These are phyloP conservation scores for Siniperca scherzeri DNA, from an alignment of 2,797 vertebrate genomes.

Conservation along the genomic window DNA sequence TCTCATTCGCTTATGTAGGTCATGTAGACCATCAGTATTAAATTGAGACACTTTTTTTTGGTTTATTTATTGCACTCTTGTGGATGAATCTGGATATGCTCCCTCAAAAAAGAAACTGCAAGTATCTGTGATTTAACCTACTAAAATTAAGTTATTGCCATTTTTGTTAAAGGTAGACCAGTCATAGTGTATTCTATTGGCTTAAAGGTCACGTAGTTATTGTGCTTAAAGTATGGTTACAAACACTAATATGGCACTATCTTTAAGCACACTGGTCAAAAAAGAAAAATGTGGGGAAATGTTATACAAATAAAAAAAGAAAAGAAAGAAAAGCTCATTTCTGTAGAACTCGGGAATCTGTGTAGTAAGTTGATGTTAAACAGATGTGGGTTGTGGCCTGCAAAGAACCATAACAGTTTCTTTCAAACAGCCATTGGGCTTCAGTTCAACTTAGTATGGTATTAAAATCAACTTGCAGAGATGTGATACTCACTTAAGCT, in stretches of 20 bases:
- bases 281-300: neutral
- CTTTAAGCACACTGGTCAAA: neutral
- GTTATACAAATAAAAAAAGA: neutral
- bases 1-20: too few species aligned
- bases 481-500: constrained; percentile 6
- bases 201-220: neutral
- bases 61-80: neutral
- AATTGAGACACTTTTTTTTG: neutral
- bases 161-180: neutral
- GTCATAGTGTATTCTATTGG: neutral
- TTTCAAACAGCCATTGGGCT: neutral
- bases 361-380: neutral
- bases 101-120: neutral
- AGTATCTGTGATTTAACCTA: neutral
- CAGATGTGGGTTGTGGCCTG: neutral
- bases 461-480: constrained; percentile 23
- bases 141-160: neutral
- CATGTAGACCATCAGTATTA: too few species aligned
- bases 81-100: neutral
- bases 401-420: neutral
- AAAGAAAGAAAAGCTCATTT: neutral
- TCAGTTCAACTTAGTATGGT: neutral
- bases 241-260: neutral
- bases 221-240: neutral
- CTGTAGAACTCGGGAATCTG: neutral